Conservation (phyloP, 2,113 vertebrate species). For the Fregetta grallaria region DNA sequence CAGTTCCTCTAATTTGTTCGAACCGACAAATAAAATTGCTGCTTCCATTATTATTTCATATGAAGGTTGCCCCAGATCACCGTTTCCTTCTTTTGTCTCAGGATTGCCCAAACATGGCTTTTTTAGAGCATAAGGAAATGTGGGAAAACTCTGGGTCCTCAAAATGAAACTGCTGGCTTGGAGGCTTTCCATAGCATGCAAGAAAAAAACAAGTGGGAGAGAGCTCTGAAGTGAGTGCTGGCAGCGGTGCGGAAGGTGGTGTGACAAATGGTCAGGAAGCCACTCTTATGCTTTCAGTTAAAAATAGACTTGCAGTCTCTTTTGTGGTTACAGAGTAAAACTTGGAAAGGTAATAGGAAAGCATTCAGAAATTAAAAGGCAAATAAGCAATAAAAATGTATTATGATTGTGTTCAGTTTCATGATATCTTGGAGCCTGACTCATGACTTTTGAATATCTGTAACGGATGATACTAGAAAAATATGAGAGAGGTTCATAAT, state of each 20-base stretch:
- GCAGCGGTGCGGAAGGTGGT: not conserved
- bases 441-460: not conserved
- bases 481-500: not conserved
- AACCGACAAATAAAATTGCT: not conserved
- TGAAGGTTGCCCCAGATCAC: not conserved
- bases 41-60: not conserved
- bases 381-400: not conserved
- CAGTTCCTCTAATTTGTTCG: not conserved
- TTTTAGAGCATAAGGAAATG: not conserved
- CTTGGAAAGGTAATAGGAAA: not conserved
- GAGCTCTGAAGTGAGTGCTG: not conserved
- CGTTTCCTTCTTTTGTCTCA: not conserved
- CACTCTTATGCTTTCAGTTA: not conserved
- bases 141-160: not conserved
- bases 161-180: not conserved
- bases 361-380: conserved; percentile 4
- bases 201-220: not conserved
- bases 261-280: conserved; percentile 38
- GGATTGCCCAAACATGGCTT: not conserved
- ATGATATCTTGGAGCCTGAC: not conserved
- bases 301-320: conserved; percentile 3
- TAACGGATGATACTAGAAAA: not conserved
- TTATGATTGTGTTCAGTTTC: not conserved
- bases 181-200: not conserved
- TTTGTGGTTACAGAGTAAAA: conserved; percentile 3